A percentile compares a stretch with the other conserved stretches of the same genome.
These are phyloP conservation scores for Epinotia brunnichana DNA, from an alignment of 2,888 invertebrate species.

Conservation along the genomic window DNA sequence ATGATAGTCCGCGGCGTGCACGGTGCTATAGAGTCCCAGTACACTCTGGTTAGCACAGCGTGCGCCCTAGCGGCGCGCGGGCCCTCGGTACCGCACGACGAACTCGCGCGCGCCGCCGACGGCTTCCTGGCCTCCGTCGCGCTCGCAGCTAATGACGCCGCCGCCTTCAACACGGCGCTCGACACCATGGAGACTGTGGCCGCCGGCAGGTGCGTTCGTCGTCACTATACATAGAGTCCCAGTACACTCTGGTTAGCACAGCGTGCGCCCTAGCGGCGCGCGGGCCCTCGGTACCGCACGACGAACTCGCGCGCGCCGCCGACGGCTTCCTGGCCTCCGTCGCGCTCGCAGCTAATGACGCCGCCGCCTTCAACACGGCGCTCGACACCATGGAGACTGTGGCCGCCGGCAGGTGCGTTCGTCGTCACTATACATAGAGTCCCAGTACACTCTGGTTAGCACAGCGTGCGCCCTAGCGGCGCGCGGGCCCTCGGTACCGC, in stretches of 20 bases:
- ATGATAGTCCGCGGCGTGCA: constrained; percentile 69
- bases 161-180: constrained; percentile 48
- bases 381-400: too few relatives aligned
- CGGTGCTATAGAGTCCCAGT: constrained; percentile 56
- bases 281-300: constrained; percentile 55
- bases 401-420: too few relatives aligned
- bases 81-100: constrained; percentile 87
- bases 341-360: too few relatives aligned
- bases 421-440: too few relatives aligned
- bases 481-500: too few relatives aligned
- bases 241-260: constrained; percentile 83
- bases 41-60: constrained; percentile 84
- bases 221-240: too few relatives aligned
- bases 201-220: neutral
- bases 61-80: constrained; percentile 89
- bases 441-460: too few relatives aligned
- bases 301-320: too few relatives aligned
- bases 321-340: too few relatives aligned
- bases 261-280: constrained; percentile 90
- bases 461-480: too few relatives aligned
- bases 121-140: constrained; percentile 87
- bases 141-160: constrained; percentile 83
- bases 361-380: too few relatives aligned
- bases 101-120: constrained; percentile 87
- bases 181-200: constrained; percentile 1